These are phyloP conservation scores for Buceros bicornis DNA, from an alignment of 2,797 vertebrate species.

Conservation along the genomic window DNA sequence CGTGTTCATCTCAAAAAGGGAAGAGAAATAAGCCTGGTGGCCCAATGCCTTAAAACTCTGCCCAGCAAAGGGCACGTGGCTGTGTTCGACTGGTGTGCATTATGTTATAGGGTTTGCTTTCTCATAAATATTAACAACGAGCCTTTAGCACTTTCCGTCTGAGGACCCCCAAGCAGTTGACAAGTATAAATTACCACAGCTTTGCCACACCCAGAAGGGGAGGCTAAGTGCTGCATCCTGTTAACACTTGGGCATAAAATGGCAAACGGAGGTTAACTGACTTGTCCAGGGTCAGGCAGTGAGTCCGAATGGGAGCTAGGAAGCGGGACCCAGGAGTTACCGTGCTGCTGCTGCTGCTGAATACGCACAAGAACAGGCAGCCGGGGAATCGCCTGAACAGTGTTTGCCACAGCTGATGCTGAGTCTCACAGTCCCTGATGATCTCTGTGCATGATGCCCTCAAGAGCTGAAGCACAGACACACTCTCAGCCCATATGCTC, in stretches of 20 bases:
- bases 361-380: background rate
- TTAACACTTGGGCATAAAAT: background rate
- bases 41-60: background rate
- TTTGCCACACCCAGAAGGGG: background rate
- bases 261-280: background rate
- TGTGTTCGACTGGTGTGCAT: background rate
- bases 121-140: background rate
- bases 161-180: constrained; percentile 1
- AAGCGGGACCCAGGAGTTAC: background rate
- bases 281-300: background rate
- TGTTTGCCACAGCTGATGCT: background rate
- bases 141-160: background rate
- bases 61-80: background rate
- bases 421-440: background rate
- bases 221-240: background rate
- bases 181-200: background rate
- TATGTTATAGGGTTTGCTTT: background rate
- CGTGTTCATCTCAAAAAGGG: background rate
- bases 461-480: background rate
- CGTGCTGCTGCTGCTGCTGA: background rate
- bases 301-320: background rate
- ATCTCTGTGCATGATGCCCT: background rate
- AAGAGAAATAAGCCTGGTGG: background rate
- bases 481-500: background rate
- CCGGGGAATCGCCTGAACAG: background rate